These are phyloP conservation scores for Anoura caudifer DNA, from an alignment of 2,113 vertebrate species.

Conservation along the genomic window DNA sequence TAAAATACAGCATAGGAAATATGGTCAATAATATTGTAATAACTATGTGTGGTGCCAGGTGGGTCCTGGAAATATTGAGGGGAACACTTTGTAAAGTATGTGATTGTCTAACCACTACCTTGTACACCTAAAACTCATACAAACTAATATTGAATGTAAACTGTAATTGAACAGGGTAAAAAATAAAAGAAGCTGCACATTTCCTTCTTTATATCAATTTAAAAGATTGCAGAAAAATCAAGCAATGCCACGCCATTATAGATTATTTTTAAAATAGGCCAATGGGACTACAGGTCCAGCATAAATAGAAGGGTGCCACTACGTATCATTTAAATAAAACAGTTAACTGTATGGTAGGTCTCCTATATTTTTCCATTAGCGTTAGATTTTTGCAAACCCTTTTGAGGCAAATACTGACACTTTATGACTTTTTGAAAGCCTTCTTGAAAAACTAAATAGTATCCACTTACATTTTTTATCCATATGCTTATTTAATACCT, in stretches of 20 bases:
- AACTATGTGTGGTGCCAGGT: background rate
- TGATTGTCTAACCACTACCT: background rate
- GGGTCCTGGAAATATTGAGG: background rate
- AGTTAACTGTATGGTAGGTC: background rate
- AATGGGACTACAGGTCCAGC: rapidly evolving
- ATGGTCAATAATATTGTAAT: background rate
- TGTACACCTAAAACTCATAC: background rate
- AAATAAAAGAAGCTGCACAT: background rate
- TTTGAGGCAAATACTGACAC: background rate
- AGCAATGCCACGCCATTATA: background rate
- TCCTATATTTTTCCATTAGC: background rate
- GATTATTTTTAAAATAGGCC: background rate
- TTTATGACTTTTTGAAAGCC: background rate
- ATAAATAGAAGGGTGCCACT: background rate
- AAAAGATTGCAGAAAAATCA: background rate
- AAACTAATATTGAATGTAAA: background rate
- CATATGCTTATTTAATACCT: background rate
- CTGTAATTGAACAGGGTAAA: background rate
- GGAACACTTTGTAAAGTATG: background rate
- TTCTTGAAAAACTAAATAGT: background rate
- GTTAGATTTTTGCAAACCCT: background rate
- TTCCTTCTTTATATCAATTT: background rate
- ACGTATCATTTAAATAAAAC: background rate
- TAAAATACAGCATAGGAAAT: background rate
- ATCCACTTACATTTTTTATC: background rate